Conservation (phyloP, 2,888 invertebrate genomes). For the Dyspetes luteomarginatus region DNA sequence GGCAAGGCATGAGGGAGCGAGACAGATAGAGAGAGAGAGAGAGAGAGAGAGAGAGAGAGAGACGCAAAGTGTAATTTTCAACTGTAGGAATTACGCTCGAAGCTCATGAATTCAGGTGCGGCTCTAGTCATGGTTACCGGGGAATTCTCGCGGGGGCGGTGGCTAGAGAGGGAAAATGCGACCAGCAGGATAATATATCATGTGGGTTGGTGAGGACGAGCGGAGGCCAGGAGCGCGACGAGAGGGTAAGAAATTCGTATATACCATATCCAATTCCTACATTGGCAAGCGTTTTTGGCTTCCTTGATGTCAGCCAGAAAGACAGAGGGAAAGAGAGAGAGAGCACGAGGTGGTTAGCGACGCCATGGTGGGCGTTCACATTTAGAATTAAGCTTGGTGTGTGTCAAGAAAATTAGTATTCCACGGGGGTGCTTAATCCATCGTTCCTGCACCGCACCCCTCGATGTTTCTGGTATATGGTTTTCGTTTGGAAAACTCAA, state of each 20-base stretch:
- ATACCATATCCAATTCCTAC: slow-evolving; percentile 48
- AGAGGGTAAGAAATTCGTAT: slow-evolving; percentile 61
- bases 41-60: not conserved
- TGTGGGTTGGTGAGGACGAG: slow-evolving; percentile 27
- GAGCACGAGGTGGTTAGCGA: slow-evolving; percentile 12
- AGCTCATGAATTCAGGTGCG: slow-evolving; percentile 61
- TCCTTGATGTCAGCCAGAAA: not conserved
- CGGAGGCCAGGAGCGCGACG: not conserved
- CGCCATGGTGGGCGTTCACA: slow-evolving; percentile 18
- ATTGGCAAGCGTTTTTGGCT: not conserved
- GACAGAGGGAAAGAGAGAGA: slow-evolving; percentile 7
- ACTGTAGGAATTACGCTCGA: slow-evolving; percentile 58
- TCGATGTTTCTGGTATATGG: slow-evolving; percentile 22
- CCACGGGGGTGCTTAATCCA: slow-evolving; percentile 61
- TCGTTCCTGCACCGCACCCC: not conserved
- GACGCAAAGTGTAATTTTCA: slow-evolving; percentile 46
- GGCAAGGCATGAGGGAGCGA: not conserved
- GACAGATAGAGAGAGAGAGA: too few species aligned
- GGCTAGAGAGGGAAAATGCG: slow-evolving; percentile 39
- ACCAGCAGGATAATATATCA: slow-evolving; percentile 59
- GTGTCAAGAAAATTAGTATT: slow-evolving; percentile 73
- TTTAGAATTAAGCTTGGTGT: slow-evolving; percentile 64
- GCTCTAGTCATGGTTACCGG: slow-evolving; percentile 30
- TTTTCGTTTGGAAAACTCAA: slow-evolving; percentile 11
- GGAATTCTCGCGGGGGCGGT: not conserved